Evolutionary conservation across 1,140 invertebrate genomes (phyloP).

Genomic region (Acromyrmex charruanus): DNA sequence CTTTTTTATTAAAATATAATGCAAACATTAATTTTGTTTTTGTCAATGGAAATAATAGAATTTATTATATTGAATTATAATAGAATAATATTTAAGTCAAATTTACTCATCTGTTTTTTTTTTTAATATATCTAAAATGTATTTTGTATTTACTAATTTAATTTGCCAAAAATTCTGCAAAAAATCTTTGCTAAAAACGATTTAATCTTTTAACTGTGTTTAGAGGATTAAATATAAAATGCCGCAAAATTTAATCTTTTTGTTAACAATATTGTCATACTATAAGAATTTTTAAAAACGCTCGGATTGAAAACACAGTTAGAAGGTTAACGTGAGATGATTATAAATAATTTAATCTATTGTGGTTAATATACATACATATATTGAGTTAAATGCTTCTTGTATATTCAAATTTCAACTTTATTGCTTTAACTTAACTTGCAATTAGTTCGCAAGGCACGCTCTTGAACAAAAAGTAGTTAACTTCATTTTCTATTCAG

Average conservation of each 20-base stretch:
- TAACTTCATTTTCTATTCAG: conserved; percentile 51
- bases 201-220: background rate
- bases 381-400: conserved; percentile 24
- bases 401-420: conserved; percentile 29
- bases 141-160: background rate
- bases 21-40: background rate
- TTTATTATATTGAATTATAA: background rate
- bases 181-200: background rate
- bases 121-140: conserved; percentile 3
- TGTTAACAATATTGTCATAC: too few relatives aligned
- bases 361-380: background rate
- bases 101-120: background rate
- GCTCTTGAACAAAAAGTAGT: conserved; percentile 41
- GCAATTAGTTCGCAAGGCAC: conserved; percentile 28
- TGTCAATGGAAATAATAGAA: background rate
- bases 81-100: background rate
- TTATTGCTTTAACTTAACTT: conserved; percentile 44
- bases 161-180: background rate
- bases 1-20: background rate
- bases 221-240: too few relatives aligned
- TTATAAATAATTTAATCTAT: conserved; percentile 11
- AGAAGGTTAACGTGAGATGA: background rate
- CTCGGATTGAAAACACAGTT: too few relatives aligned
- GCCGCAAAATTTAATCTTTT: too few relatives aligned
- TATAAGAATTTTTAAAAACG: too few relatives aligned